These are phyloP conservation scores for Lepisosteus osseus DNA, from an alignment of 2,113 vertebrate species.

Conservation along the genomic window DNA sequence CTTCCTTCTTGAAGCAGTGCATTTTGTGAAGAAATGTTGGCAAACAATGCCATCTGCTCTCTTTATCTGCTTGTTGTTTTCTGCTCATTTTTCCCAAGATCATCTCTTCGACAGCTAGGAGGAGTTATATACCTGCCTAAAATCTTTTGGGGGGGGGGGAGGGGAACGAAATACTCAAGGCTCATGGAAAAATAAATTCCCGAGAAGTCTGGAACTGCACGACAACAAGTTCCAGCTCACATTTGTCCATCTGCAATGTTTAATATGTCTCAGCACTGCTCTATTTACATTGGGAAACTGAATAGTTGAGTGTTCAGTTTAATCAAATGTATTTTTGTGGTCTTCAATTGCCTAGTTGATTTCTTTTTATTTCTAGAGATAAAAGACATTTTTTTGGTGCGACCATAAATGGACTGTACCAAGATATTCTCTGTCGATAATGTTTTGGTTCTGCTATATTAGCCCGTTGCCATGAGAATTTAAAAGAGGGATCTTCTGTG, in stretches of 20 bases:
- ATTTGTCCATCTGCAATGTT: not conserved
- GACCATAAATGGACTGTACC: not conserved
- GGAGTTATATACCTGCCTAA: no score
- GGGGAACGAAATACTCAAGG: no score
- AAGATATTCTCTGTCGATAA: not conserved
- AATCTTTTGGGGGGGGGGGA: no score
- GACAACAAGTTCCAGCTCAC: no score
- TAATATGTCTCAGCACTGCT: not conserved
- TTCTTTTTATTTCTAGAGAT: not conserved
- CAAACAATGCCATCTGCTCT: no score
- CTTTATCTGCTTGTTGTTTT: no score
- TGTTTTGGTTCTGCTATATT: not conserved
- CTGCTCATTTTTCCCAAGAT: no score
- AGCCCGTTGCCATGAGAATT: not conserved
- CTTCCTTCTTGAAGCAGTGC: no score
- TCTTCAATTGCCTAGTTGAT: not conserved
- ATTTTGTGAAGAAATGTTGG: no score
- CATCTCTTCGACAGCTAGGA: no score
- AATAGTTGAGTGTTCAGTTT: not conserved
- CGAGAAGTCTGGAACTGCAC: no score
- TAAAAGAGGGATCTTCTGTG: not conserved
- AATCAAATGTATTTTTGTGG: not conserved
- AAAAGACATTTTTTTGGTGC: slow-evolving; percentile 5
- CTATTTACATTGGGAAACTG: slow-evolving; percentile 12
- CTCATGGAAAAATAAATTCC: no score